These are phyloP conservation scores for Brachirus orientalis DNA, from an alignment of 2,113 vertebrate genomes.

Conservation along the genomic window DNA sequence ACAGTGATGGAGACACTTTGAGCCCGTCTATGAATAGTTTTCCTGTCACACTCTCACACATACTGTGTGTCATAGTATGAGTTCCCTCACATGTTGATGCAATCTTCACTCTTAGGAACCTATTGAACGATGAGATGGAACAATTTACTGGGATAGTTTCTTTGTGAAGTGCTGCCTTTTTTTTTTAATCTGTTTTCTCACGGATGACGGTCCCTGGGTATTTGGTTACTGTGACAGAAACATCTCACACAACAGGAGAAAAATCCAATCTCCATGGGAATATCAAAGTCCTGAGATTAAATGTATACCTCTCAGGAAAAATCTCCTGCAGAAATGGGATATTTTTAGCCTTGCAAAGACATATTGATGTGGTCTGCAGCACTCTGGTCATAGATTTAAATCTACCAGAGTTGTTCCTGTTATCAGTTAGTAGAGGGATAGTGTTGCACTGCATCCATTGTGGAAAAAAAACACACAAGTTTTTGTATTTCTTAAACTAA, in stretches of 20 bases:
- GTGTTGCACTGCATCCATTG: neutral
- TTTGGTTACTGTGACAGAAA: slow-evolving; percentile 8
- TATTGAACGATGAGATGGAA: neutral
- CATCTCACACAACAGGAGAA: no score
- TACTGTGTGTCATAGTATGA: neutral
- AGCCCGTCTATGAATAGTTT: neutral
- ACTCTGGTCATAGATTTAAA: slow-evolving; percentile 1
- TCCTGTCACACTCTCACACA: neutral
- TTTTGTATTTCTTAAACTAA: no score
- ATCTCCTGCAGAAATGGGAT: no score
- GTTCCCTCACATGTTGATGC: neutral
- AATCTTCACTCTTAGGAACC: neutral
- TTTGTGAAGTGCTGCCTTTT: neutral
- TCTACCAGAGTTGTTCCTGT: slow-evolving; percentile 7
- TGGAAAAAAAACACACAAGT: neutral
- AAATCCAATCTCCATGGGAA: neutral
- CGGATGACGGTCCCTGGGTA: neutral
- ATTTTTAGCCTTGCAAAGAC: no score
- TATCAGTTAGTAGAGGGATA: neutral
- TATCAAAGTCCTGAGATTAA: slow-evolving; percentile 11
- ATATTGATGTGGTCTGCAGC: neutral
- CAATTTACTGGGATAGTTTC: neutral
- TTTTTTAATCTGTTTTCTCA: neutral
- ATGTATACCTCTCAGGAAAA: slow-evolving; percentile 16
- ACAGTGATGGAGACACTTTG: neutral